phyloP scores from a whole-genome alignment of 2,113 vertebrate species.

The Balaeniceps rex region DNA sequence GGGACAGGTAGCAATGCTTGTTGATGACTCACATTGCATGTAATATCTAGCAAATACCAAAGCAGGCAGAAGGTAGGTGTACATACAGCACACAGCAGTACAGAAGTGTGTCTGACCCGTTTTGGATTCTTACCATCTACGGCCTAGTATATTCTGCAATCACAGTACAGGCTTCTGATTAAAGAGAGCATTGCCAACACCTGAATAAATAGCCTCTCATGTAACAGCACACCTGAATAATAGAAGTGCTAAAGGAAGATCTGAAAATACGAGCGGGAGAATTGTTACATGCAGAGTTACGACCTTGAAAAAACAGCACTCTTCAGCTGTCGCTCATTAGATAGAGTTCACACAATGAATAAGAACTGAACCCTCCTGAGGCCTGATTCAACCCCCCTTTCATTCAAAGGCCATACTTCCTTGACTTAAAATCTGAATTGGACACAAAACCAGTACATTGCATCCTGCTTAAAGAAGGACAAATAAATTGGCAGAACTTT shows the following conservation, averaged over 20 bases:
- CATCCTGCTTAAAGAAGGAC: not conserved
- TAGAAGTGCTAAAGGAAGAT: not conserved
- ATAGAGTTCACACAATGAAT: not conserved
- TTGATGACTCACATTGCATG: not conserved
- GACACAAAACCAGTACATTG: not conserved
- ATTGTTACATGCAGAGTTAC: not conserved
- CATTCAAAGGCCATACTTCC: not conserved
- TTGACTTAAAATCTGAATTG: slow-evolving; percentile 19
- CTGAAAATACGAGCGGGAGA: not conserved
- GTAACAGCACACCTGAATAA: slow-evolving; percentile 5
- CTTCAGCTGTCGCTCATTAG: not conserved
- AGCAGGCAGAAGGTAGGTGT: not conserved
- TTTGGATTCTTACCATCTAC: not conserved
- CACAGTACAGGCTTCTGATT: not conserved
- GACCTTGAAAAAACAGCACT: slow-evolving; percentile 10
- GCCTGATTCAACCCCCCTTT: not conserved
- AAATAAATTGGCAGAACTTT: slow-evolving; percentile 35
- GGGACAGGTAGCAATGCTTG: not conserved
- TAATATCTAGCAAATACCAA: not conserved
- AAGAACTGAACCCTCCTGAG: not conserved
- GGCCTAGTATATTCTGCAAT: not conserved
- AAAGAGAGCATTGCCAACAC: not conserved
- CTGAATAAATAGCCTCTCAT: slow-evolving; percentile 19
- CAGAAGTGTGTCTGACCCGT: not conserved
- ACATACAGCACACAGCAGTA: not conserved